These are phyloP conservation scores for Araneus ventricosus DNA, from an alignment of 1,140 invertebrate genomes.

Conservation along the genomic window DNA sequence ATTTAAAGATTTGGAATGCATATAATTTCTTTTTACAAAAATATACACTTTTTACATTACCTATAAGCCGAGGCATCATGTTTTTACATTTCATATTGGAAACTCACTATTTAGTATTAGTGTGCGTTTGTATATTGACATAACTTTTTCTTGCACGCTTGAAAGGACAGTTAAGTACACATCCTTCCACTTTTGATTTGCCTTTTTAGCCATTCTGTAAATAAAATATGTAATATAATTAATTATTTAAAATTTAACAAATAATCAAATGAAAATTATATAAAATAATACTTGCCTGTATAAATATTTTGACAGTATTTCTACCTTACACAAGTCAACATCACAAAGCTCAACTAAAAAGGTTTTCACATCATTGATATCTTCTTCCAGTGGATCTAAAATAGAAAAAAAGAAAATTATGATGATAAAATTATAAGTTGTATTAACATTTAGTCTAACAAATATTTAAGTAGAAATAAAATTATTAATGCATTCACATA, in stretches of 20 bases:
- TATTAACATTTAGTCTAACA: too few relatives aligned
- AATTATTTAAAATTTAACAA: too few relatives aligned
- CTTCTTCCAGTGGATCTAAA: constrained; percentile 62
- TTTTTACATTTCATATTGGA: neutral
- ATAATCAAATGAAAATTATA: too few relatives aligned
- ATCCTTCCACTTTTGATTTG: constrained; percentile 23
- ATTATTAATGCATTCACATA: too few relatives aligned
- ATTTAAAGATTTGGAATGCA: constrained; percentile 36
- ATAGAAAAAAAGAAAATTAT: too few relatives aligned
- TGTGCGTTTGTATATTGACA: neutral
- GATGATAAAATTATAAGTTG: too few relatives aligned
- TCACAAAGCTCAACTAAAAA: constrained; percentile 36
- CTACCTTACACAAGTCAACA: constrained; percentile 37
- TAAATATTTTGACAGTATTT: constrained; percentile 51
- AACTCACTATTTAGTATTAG: neutral
- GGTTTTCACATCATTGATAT: constrained; percentile 34
- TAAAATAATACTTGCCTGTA: neutral
- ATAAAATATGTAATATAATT: neutral
- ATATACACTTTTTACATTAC: neutral
- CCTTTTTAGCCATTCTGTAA: neutral
- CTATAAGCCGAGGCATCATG: neutral
- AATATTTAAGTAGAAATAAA: too few relatives aligned
- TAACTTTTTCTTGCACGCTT: constrained; percentile 50
- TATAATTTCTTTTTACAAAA: constrained; percentile 7
- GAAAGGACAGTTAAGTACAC: constrained; percentile 40